Evolutionary conservation across 2,888 invertebrate species (phyloP).

Genomic region (Nineta flava): DNA sequence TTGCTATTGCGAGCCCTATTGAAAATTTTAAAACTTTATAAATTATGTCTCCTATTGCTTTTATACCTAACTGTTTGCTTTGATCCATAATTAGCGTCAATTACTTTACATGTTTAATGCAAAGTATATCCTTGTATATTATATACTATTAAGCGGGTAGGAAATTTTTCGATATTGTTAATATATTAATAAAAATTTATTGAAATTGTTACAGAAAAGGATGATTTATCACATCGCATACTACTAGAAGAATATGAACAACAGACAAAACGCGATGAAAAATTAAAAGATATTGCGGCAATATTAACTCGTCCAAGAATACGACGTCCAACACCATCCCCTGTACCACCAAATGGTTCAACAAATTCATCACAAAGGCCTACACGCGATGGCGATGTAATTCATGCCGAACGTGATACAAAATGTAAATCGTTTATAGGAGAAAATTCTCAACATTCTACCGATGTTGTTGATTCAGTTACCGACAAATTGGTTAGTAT

Average conservation of each 20-base stretch:
- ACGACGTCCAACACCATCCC: conserved; percentile 29
- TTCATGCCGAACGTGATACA: conserved; percentile 15
- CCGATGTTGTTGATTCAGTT: conserved; percentile 23
- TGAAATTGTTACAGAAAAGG: conserved; percentile 1
- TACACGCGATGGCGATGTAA: conserved; percentile 17
- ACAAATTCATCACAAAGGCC: conserved; percentile 15
- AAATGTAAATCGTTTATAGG: not conserved
- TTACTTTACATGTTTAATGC: no score
- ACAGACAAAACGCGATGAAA: conserved; percentile 45
- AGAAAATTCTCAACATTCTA: conserved; percentile 16
- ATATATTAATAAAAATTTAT: no score
- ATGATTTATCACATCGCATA: conserved; percentile 25
- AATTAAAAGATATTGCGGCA: conserved; percentile 68
- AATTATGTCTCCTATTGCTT: no score
- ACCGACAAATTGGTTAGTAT: conserved; percentile 24
- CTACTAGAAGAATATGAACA: conserved; percentile 30
- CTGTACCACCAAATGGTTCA: conserved; percentile 40
- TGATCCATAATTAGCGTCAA: no score
- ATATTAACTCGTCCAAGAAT: conserved; percentile 59
- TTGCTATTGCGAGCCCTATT: no score
- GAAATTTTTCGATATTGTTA: no score
- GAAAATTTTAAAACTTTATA: no score
- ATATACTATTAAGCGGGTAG: no score
- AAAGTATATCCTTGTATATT: no score
- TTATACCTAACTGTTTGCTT: no score